A percentile compares a stretch with the other conserved stretches of the same genome.
Conservation (phyloP, 1,140 invertebrate genomes). For the Apis florea region DNA sequence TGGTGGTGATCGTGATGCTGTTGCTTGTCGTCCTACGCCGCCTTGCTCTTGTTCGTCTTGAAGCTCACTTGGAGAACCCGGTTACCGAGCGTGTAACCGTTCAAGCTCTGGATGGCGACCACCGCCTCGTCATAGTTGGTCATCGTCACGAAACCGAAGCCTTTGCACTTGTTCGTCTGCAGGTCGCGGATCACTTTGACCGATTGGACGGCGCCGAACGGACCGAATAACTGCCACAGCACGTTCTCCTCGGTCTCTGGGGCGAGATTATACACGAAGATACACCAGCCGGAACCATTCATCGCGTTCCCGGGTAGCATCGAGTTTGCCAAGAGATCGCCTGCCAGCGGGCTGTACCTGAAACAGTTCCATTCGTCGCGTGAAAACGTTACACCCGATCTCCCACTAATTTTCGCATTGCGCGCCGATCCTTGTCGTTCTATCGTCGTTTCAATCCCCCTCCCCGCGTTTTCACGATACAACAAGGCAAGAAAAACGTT, state of each 20-base stretch:
- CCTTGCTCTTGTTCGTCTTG: slow-evolving; percentile 96
- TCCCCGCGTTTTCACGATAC: background rate
- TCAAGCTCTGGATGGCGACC: slow-evolving; percentile 97
- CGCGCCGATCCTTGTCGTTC: background rate
- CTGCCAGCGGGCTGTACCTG: slow-evolving; percentile 97
- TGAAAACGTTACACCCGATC: background rate
- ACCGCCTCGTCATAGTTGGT: slow-evolving; percentile 99
- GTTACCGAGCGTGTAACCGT: slow-evolving; percentile 98
- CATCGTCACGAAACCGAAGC: slow-evolving; percentile 99
- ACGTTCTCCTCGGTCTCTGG: slow-evolving; percentile 99
- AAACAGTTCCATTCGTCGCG: slow-evolving; percentile 71
- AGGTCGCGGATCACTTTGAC: slow-evolving; percentile 99
- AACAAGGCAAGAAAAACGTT: slow-evolving; percentile 17
- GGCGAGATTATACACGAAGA: slow-evolving; percentile 99
- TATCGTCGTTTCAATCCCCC: background rate
- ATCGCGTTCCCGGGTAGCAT: slow-evolving; percentile 91
- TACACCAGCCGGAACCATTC: slow-evolving; percentile 96
- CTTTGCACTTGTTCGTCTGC: slow-evolving; percentile 99
- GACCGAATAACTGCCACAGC: slow-evolving; percentile 99
- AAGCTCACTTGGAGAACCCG: slow-evolving; percentile 99
- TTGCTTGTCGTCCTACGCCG: slow-evolving; percentile 84
- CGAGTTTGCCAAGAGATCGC: slow-evolving; percentile 93
- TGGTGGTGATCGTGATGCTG: background rate
- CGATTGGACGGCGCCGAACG: slow-evolving; percentile 98
- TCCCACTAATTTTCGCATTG: background rate